Percentiles rank a stretch among this genome's conserved stretches.
These are phyloP conservation scores for Oenanthe oenanthe DNA, from an alignment of 2,113 vertebrate genomes.

Conservation along the genomic window DNA sequence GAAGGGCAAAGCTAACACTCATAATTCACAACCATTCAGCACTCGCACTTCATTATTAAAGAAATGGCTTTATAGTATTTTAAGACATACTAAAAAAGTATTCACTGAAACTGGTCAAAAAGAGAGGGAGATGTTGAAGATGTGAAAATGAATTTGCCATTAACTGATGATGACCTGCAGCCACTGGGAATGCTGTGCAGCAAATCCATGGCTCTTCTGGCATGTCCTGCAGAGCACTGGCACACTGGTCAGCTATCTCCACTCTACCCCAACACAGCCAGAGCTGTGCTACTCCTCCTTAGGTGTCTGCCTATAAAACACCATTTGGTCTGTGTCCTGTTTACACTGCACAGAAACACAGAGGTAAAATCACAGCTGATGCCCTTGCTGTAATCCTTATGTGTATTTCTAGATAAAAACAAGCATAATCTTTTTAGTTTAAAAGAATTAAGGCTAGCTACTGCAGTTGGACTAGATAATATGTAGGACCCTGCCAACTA, in stretches of 20 bases:
- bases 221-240: fast-evolving
- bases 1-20: not conserved
- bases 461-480: not conserved
- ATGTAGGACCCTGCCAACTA: not conserved
- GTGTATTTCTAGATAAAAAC: not conserved
- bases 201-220: not conserved
- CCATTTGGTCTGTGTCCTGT: not conserved
- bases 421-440: not conserved
- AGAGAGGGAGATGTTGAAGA: not conserved
- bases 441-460: not conserved
- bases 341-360: not conserved
- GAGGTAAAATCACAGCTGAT: not conserved
- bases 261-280: not conserved
- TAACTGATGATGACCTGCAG: not conserved
- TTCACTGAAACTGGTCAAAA: not conserved
- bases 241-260: fast-evolving
- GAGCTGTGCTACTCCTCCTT: not conserved
- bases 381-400: not conserved
- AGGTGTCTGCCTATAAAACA: not conserved
- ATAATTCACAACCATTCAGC: not conserved
- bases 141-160: not conserved
- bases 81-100: not conserved
- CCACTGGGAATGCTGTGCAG: not conserved
- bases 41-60: not conserved
- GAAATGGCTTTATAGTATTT: not conserved